Evolutionary conservation across 2,113 vertebrate species (phyloP).

Genomic region (Phoxinus phoxinus): DNA sequence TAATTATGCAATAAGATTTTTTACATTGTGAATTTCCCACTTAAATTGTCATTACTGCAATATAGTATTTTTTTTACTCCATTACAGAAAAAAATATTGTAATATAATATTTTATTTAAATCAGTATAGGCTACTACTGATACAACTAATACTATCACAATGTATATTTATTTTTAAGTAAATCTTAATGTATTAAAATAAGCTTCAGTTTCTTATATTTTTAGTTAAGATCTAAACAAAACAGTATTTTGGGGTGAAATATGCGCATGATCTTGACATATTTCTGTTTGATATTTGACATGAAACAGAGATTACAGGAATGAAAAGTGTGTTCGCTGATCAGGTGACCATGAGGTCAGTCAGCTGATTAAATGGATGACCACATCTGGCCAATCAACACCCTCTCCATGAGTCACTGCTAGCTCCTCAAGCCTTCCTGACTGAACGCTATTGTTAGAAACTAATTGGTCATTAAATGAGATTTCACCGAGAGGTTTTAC

Average conservation of each 20-base stretch:
- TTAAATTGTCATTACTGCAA: not conserved
- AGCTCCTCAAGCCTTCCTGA: not conserved
- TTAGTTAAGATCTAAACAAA: not conserved
- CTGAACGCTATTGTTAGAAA: not conserved
- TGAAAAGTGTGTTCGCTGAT: not conserved
- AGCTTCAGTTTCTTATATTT: slow-evolving; percentile 8
- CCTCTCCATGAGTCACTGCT: not conserved
- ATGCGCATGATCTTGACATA: not conserved
- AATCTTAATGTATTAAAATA: not conserved
- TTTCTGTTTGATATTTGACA: not conserved
- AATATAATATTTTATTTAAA: not conserved
- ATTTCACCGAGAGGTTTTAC: not conserved
- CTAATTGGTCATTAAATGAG: slow-evolving; percentile 10
- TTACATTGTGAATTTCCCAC: not conserved
- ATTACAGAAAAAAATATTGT: not conserved
- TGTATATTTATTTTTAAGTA: not conserved
- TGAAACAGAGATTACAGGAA: not conserved
- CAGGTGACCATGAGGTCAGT: not conserved
- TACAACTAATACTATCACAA: not conserved
- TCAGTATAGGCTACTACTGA: not conserved
- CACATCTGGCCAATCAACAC: not conserved
- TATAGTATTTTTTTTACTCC: slow-evolving; percentile 1
- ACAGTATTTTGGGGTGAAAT: not conserved
- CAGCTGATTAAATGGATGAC: not conserved
- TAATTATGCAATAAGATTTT: not conserved